Base-by-base conservation (phyloP, 1,140 invertebrate genomes). In the Doryteuthis pealeii region DNA sequence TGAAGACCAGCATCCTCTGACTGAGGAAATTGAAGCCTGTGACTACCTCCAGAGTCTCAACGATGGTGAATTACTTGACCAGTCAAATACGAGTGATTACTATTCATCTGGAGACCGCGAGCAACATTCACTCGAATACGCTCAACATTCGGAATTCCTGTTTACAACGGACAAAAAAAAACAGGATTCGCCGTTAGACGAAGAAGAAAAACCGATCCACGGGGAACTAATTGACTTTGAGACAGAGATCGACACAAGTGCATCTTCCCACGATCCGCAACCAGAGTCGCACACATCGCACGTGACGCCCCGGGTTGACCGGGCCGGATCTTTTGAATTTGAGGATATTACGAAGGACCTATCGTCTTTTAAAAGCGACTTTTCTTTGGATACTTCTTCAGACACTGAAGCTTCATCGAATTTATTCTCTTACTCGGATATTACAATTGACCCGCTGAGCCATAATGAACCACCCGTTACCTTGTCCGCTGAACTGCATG, bases 61-160 rank as follows among this genome's bases (percentile, higher is more conserved):
- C 26, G 54, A 62, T 22, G 26, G 26, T 12, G 54, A 62, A n/a
- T 62, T 62, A 62, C 26, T 62, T 6, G 54, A 62, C 18, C 54
- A 62, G 18, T 62, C 54, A 62, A 62, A n/a, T 22, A 62, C 54
- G 26, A 62, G 54, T 62, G 54, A 62, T 62, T 62, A 62, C 18
- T 62, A 62, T 22, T 62, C 54, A 62, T 62, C 54, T 62, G 54
- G 54, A 14, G 54, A 62, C 26, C 18, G 54, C 10, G 54, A 62
- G 5, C 54, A 62, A 22, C 54, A 62, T 62, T 62, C 26, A 5
- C 26, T 28, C 6, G 54, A 62, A 62, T 15, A n/a, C 6, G 18
- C 18, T 22, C 54, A 62, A 28, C 22, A 15, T 22, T 62, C 54
- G 18, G 35, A 40, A 40, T 40, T 40, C 35, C 10, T 40, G 10